Conservation (phyloP, 2,113 vertebrate species). For the Recurvirostra avosetta region DNA sequence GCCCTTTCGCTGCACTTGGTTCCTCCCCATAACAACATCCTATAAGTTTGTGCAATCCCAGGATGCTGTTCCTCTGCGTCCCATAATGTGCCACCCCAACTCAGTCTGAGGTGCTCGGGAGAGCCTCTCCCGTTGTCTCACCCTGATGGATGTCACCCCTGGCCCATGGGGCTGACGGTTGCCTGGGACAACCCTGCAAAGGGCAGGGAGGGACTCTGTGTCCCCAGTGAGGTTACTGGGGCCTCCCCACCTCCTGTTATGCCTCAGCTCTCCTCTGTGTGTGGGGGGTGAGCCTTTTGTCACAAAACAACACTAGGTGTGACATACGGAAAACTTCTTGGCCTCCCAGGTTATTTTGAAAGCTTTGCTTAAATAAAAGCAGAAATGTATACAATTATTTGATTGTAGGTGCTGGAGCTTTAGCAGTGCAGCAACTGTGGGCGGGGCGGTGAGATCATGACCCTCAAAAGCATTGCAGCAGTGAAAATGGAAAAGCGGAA, state of each 20-base stretch:
- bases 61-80: neutral
- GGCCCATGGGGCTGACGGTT: neutral
- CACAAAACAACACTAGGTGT: neutral
- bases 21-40: neutral
- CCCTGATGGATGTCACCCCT: neutral
- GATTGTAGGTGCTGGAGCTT: neutral
- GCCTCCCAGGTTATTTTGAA: neutral
- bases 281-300: neutral
- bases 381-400: neutral
- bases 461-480: neutral
- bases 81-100: neutral
- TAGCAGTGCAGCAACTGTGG: neutral
- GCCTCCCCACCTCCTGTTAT: neutral
- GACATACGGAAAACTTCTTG: neutral
- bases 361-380: neutral
- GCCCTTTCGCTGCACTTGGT: neutral
- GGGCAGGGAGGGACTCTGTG: neutral
- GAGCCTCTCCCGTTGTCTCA: neutral
- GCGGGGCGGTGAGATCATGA: neutral
- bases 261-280: neutral
- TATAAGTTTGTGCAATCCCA: neutral
- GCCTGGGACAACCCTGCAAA: neutral
- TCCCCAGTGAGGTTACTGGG: neutral
- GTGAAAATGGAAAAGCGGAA: neutral
- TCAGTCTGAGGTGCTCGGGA: neutral